Base-by-base conservation (phyloP, 2,797 vertebrate genomes). In the Artibeus lituratus region DNA sequence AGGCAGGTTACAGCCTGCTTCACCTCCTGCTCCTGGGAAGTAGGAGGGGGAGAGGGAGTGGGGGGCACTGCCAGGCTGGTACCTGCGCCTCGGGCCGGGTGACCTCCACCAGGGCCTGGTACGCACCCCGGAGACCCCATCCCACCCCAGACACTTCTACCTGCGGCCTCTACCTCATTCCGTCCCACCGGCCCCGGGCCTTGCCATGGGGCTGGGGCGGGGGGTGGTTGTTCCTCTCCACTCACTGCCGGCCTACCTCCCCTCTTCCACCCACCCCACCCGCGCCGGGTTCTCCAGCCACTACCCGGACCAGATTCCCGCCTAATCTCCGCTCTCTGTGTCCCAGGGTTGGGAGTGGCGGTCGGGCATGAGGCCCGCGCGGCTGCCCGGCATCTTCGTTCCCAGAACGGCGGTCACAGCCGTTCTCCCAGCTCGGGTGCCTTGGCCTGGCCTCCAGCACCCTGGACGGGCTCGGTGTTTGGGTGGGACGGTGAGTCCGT, bases 171-270 rank as follows among this genome's bases (percentile, higher is more conserved):
- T 5, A 16, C 15, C 32, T 32, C 32, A 10, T 22, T 49, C 37
- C 24, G 37, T 11, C 42, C 29, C 35, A 57, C 35, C 6, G 6
- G 3, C 42, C 14, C 19, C 0, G 12, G 76, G 44, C 65, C 42
- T 24, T 21, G 24, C 18, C 44, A 11, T 14, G 15, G 0, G 8
- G 39, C 4, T 42, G 39, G 39, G 39, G 39, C 7, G 39, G 32
- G 0, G 11, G 14, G n/a, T n/a, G n/a, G n/a, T n/a, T n/a, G n/a
- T 12, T 35, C 32, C 69, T 16, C 16, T 65, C 19, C 47, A 21
- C 24, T 10, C 9, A 1, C 7, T 0, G 12, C 19, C 0, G 2
- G 32, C 44, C 55, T 29, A 5, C 0, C 1, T 35, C 14, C 22
- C 3, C 42, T 88, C 85, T 57, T 19, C 11, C 37, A 32, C 12